Evolutionary conservation across 2,113 vertebrate species (phyloP), one percentile per base, ranked within the genome.

Genomic region (Oxyura jamaicensis): DNA sequence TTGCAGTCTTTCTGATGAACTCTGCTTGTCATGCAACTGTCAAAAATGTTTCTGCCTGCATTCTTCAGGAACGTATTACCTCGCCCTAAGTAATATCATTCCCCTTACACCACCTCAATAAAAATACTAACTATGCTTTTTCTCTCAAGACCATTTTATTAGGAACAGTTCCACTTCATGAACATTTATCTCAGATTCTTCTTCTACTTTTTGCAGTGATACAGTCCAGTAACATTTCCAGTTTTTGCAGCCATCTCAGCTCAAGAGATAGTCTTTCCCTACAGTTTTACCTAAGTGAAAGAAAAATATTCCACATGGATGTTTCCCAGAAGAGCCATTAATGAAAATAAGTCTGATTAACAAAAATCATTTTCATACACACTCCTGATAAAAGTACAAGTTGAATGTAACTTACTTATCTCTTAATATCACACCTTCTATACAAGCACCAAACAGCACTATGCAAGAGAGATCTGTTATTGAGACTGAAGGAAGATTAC

Each of bases 391-490:
- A 86, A 83, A 55, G 20, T 11, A 60, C 6, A 86, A 67, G 46
- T 4, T 41, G 25, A 80, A 90, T 62, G 46, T 1, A 0, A 97
- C 99, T 94, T 98, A 99, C 99, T 99, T 99, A 96, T 99, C 99
- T 97, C 99, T 98, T 68, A 99, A 95, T 88, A 99, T 96, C 83
- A 99, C 99, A n/a, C 99, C 98, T 94, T 99, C 99, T 26, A 99
- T 99, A 96, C 99, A 99, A 86, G 98, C 99, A 17, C 99, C 99
- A 13, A 99, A 99, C 3, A 99, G 95, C 63, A 99, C 96, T 21
- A 99, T 98, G 90, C 98, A 99, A 80, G 98, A 98, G 25, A 99
- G 88, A 90, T 99, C 99, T 99, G 56, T 62, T 65, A 41, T 7
- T 21, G 4, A 8, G 95, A 96, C 58, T 98, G 87, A 98, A 98